These are phyloP conservation scores for Melieria crassipennis DNA, from an alignment of 2,888 invertebrate species.

Conservation along the genomic window DNA sequence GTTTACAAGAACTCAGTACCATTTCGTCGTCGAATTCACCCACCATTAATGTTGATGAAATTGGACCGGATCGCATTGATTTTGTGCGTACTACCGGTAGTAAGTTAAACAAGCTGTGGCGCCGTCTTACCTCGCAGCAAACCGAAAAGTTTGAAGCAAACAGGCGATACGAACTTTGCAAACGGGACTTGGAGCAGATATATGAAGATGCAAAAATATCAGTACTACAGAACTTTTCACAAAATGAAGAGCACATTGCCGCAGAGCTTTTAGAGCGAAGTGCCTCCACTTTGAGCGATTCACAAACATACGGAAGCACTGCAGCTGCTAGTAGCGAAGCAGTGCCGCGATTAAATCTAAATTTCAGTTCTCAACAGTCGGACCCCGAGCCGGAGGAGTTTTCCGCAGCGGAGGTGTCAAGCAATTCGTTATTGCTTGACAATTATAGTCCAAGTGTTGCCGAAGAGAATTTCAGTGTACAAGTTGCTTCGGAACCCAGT, in stretches of 20 bases:
- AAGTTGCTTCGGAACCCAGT: constrained; percentile 28
- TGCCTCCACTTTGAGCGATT: constrained; percentile 36
- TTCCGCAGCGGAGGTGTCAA: constrained; percentile 27
- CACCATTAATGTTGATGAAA: constrained; percentile 32
- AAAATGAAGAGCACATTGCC: constrained; percentile 47
- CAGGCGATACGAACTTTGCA: constrained; percentile 63
- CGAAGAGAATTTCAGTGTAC: constrained; percentile 43
- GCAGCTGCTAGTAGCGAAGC: not conserved
- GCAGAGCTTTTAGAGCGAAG: constrained; percentile 49
- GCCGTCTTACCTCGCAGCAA: constrained; percentile 64
- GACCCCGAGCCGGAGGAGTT: constrained; percentile 43
- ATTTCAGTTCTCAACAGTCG: constrained; percentile 51
- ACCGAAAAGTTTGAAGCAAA: constrained; percentile 62
- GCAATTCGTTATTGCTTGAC: constrained; percentile 38
- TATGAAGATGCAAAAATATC: constrained; percentile 65
- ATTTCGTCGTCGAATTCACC: constrained; percentile 45
- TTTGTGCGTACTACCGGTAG: constrained; percentile 57
- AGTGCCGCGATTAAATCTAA: constrained; percentile 52
- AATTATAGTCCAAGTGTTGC: constrained; percentile 50
- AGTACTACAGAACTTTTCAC: constrained; percentile 53
- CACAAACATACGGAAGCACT: constrained; percentile 10
- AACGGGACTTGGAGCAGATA: constrained; percentile 63
- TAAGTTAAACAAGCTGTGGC: constrained; percentile 67
- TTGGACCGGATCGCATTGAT: constrained; percentile 37
- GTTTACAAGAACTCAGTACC: constrained; percentile 53